Conservation (phyloP, 2,113 vertebrate species). For the Hiodon tergisus region DNA sequence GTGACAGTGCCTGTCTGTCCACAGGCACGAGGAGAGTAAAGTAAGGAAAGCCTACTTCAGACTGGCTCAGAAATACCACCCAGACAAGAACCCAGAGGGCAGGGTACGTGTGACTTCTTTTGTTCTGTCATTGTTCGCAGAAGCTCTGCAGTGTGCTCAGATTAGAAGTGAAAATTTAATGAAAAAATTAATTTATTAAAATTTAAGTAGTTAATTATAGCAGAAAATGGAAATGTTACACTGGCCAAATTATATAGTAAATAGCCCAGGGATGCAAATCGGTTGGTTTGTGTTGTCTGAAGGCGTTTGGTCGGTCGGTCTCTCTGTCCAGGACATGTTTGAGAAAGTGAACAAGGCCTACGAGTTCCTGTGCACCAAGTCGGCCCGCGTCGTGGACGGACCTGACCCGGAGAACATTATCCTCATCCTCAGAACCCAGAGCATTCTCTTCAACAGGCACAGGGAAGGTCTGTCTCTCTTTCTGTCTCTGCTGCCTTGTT, state of each 20-base stretch:
- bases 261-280: too few species aligned
- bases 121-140: not conserved
- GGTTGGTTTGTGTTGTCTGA: too few species aligned
- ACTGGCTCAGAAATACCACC: slow-evolving; percentile 96
- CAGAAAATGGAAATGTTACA: too few species aligned
- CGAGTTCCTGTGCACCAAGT: slow-evolving; percentile 95
- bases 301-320: not conserved
- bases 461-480: slow-evolving; percentile 68
- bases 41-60: slow-evolving; percentile 97
- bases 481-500: slow-evolving; percentile 9
- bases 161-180: too few species aligned
- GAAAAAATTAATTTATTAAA: too few species aligned
- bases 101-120: slow-evolving; percentile 68
- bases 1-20: slow-evolving; percentile 15
- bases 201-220: too few species aligned
- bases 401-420: slow-evolving; percentile 98
- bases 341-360: slow-evolving; percentile 98
- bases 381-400: slow-evolving; percentile 80
- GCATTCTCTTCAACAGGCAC: slow-evolving; percentile 95
- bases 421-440: slow-evolving; percentile 93
- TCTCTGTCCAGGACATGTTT: slow-evolving; percentile 84
- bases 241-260: too few species aligned
- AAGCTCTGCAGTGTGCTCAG: too few species aligned
- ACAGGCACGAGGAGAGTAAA: slow-evolving; percentile 92
- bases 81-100: slow-evolving; percentile 98